Conservation (phyloP, 2,113 vertebrate genomes). For the Gila orcuttii region DNA sequence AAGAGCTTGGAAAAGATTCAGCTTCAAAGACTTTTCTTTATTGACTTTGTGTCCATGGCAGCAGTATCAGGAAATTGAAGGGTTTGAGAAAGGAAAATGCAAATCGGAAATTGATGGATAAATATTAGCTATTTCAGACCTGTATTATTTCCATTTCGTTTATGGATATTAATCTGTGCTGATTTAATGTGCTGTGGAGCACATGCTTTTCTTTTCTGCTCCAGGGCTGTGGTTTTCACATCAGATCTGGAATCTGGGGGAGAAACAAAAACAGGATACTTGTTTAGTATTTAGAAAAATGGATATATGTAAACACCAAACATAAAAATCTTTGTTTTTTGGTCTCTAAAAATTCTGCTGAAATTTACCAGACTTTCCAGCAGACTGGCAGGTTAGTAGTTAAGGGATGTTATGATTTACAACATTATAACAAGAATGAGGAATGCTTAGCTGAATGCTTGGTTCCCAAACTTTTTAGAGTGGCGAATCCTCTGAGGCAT, state of each 20-base stretch:
- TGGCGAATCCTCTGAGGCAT: too few species aligned
- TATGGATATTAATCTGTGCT: constrained; percentile 49
- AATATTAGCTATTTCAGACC: constrained; percentile 57
- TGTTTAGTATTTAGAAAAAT: background rate
- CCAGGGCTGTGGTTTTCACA: constrained; percentile 51
- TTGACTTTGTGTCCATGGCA: constrained; percentile 1
- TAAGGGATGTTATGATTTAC: background rate
- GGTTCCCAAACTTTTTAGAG: too few species aligned
- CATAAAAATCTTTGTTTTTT: background rate
- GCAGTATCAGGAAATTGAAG: background rate
- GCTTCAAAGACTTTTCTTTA: background rate
- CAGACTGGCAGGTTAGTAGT: background rate
- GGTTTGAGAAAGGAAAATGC: background rate
- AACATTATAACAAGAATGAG: background rate
- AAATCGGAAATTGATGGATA: background rate
- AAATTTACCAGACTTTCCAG: background rate
- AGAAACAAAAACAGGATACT: background rate
- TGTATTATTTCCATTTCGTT: constrained; percentile 51
- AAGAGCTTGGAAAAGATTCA: background rate
- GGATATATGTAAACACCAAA: background rate
- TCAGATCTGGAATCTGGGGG: constrained; percentile 54
- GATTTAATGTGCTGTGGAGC: constrained; percentile 47
- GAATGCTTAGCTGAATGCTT: background rate
- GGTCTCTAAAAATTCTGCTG: background rate
- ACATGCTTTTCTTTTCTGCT: constrained; percentile 53